Evolutionary conservation across 2,797 vertebrate species (phyloP), one percentile per base, ranked within the genome.

Genomic region (Lagocephalus sceleratus): DNA sequence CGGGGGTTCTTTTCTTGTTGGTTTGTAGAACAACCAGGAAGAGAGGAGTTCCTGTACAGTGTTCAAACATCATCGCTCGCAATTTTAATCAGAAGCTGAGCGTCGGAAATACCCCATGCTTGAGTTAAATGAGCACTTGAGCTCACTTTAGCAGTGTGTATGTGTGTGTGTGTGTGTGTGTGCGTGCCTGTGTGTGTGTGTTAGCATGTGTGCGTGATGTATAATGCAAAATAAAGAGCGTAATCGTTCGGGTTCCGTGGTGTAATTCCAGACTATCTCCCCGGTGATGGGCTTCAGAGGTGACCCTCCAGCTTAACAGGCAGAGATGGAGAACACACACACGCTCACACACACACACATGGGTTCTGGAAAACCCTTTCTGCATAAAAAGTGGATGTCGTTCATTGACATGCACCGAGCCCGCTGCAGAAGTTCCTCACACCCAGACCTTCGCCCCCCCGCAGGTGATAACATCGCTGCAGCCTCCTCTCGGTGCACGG

Each of bases 231-330:
- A 16, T 9, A 41, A 16, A 16, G 17, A 41, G 17, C 17, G 17
- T 5, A 41, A 41, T 7, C 16, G 1, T 3, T 41, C 17, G 40
- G 16, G 6, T 17, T 41, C 49, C 5, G 23, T 47, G 55, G 47
- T 73, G 65, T 70, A 68, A 83, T 76, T 77, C 72, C 53, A 63
- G 66, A 77, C 25, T 26, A 32, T 11, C 29, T 12, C 29, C 26
- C 10, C 12, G 29, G 6, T 32, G 29, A 73, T 15, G n/a, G 66
- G 61, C 75, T 75, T 79, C 76, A 66, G 71, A 78, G 78, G 76
- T 71, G 76, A 85, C 77, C 71, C 78, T 84, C 57, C 82, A 82
- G 71, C 78, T 82, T 82, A 81, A 81, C 82, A 85, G 78, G 87
- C 79, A 81, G 77, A 88, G 79, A 71, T 81, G 77, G 26, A 29